These are phyloP conservation scores for Aurelia coerulea DNA, from an alignment of 30 jellyfish, hydroid and myxozoan genomes.

Conservation along the genomic window DNA sequence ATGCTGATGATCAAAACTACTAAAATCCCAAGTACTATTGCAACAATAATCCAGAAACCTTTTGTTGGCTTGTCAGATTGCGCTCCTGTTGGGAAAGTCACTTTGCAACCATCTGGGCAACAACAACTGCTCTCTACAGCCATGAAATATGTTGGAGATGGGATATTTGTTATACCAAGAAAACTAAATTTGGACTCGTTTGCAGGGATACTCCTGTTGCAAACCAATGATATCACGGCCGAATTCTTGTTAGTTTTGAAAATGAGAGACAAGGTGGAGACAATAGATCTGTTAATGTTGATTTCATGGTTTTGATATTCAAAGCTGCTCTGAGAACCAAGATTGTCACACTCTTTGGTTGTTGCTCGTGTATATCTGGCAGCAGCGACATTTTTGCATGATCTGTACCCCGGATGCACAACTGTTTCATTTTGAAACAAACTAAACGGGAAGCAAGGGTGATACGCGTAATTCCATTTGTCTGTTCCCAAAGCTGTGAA, in stretches of 20 bases:
- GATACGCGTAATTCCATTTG: constrained; percentile 50
- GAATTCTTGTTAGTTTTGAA: constrained; percentile 15
- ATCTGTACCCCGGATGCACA: constrained; percentile 30
- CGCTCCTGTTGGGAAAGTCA: constrained; percentile 6
- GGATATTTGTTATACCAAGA: constrained; percentile 22
- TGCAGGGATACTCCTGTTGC: constrained; percentile 44
- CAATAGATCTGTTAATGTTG: background rate
- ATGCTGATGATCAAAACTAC: background rate
- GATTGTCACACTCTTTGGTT: constrained; percentile 31
- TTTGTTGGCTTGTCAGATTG: background rate
- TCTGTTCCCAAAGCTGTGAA: constrained; percentile 25
- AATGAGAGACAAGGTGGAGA: constrained; percentile 27
- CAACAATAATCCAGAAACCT: constrained; percentile 46
- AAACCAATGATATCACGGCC: constrained; percentile 44
- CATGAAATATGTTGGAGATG: constrained; percentile 26
- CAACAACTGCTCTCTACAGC: constrained; percentile 54
- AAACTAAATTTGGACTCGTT: constrained; percentile 40
- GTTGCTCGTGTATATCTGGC: constrained; percentile 53
- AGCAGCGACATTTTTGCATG: constrained; percentile 56
- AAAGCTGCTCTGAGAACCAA: constrained; percentile 37
- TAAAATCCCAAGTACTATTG: constrained; percentile 24
- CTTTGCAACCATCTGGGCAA: constrained; percentile 63
- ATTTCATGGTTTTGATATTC: background rate
- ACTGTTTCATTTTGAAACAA: constrained; percentile 35
- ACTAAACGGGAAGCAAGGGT: constrained; percentile 54